phyloP scores from a whole-genome alignment of 2,797 vertebrate genomes.

The Trichosurus vulpecula region DNA sequence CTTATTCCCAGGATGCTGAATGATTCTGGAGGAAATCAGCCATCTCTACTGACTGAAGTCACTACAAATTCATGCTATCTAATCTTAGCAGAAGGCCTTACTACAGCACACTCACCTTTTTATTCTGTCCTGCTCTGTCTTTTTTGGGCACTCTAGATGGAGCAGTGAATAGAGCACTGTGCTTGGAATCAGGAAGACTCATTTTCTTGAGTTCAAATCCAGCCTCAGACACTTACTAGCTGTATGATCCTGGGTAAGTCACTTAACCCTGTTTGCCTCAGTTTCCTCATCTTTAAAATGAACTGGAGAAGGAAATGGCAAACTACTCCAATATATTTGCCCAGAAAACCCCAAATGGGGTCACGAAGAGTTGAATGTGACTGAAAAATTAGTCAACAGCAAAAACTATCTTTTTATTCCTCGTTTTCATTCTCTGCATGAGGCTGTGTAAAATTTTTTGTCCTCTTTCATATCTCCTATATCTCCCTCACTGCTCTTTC shows the following conservation, averaged over 20 bases:
- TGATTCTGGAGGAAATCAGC: neutral
- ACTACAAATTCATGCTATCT: neutral
- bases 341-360: neutral
- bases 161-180: neutral
- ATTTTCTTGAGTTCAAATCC: neutral
- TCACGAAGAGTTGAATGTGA: neutral
- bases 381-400: neutral
- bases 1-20: neutral
- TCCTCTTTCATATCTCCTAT: neutral
- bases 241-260: neutral
- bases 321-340: neutral
- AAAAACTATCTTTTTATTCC: neutral
- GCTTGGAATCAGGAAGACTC: neutral
- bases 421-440: neutral
- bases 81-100: neutral
- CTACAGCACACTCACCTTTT: neutral
- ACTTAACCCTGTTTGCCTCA: neutral
- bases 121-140: neutral
- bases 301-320: neutral
- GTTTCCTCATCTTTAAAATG: neutral
- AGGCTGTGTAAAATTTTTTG: neutral
- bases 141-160: neutral
- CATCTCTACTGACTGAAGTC: neutral
- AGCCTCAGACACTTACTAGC: neutral
- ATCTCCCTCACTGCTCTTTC: neutral